These are phyloP conservation scores for Eristalis tenax DNA, from an alignment of 2,888 invertebrate species.

Conservation along the genomic window DNA sequence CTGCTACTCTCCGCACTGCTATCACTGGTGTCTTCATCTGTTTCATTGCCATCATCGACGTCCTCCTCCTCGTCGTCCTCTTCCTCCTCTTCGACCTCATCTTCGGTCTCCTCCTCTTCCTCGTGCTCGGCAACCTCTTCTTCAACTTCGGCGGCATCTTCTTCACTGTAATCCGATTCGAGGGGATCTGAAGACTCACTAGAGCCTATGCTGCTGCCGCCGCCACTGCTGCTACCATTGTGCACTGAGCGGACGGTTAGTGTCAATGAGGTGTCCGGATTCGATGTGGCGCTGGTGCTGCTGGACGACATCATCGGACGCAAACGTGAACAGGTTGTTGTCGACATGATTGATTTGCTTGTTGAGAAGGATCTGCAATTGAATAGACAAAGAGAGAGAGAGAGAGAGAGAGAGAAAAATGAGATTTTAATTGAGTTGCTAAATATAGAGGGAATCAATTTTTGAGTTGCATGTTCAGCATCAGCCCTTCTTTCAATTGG, in stretches of 20 bases:
- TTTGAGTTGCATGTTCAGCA: constrained; percentile 2
- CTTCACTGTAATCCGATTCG: constrained; percentile 80
- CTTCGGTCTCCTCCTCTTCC: constrained; percentile 74
- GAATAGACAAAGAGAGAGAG: constrained; percentile 1
- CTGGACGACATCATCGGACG: constrained; percentile 73
- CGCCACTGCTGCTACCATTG: constrained; percentile 57
- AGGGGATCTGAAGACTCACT: constrained; percentile 80
- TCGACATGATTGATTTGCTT: constrained; percentile 76
- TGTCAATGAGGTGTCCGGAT: constrained; percentile 77
- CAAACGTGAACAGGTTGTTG: constrained; percentile 79
- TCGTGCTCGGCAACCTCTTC: constrained; percentile 73
- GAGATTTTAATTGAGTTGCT: constrained; percentile 54
- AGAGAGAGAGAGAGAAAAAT: constrained; percentile 16
- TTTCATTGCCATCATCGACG: constrained; percentile 78
- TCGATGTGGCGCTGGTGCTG: constrained; percentile 63
- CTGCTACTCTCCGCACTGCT: constrained; percentile 80
- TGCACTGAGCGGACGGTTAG: constrained; percentile 70
- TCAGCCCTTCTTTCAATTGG: constrained; percentile 26
- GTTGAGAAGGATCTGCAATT: constrained; percentile 51
- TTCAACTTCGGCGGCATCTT: constrained; percentile 73
- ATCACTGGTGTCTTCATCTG: constrained; percentile 77
- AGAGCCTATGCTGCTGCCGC: constrained; percentile 75
- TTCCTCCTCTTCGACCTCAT: constrained; percentile 75
- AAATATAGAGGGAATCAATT: constrained; percentile 38
- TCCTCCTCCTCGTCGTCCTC: constrained; percentile 77